Percentiles rank a stretch among this genome's conserved stretches.
phyloP scores from a whole-genome alignment of 2,888 invertebrate species.

The Nomada hirtipes region DNA sequence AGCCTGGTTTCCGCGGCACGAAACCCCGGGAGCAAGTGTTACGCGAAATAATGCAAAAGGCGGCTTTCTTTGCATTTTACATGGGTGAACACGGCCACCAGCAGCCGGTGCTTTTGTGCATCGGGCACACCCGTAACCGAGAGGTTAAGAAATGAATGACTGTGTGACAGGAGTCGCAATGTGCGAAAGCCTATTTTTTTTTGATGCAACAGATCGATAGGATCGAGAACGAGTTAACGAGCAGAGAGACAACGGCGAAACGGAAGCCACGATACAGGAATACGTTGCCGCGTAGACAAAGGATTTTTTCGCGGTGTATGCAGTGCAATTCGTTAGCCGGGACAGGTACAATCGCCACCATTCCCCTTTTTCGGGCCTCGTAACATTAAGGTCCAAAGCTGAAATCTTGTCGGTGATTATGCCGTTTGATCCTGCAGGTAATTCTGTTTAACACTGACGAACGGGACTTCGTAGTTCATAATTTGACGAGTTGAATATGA shows the following conservation, averaged over 20 bases:
- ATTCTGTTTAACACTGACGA: background rate
- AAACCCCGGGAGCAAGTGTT: constrained; percentile 45
- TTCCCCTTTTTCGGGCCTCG: background rate
- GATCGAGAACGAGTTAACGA: constrained; percentile 49
- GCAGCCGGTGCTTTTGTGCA: constrained; percentile 13
- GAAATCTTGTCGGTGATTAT: background rate
- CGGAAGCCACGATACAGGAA: constrained; percentile 19
- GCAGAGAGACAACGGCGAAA: background rate
- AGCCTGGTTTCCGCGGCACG: constrained; percentile 34
- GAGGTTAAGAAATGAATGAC: constrained; percentile 40
- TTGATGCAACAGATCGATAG: constrained; percentile 21
- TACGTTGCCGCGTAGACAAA: constrained; percentile 20
- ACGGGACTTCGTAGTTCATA: background rate
- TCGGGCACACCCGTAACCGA: background rate
- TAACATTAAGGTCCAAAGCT: too few relatives aligned
- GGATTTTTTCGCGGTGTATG: background rate
- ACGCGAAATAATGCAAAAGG: constrained; percentile 67
- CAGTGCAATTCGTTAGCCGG: constrained; percentile 23
- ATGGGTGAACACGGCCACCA: constrained; percentile 52
- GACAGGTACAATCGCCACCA: background rate
- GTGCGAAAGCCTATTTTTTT: constrained; percentile 11
- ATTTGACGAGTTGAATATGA: too few relatives aligned
- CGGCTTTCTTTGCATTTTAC: constrained; percentile 71
- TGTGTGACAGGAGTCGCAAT: constrained; percentile 37
- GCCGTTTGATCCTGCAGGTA: background rate